These are phyloP conservation scores for Thelaira solivaga DNA, from an alignment of 2,888 invertebrate species.

Conservation along the genomic window DNA sequence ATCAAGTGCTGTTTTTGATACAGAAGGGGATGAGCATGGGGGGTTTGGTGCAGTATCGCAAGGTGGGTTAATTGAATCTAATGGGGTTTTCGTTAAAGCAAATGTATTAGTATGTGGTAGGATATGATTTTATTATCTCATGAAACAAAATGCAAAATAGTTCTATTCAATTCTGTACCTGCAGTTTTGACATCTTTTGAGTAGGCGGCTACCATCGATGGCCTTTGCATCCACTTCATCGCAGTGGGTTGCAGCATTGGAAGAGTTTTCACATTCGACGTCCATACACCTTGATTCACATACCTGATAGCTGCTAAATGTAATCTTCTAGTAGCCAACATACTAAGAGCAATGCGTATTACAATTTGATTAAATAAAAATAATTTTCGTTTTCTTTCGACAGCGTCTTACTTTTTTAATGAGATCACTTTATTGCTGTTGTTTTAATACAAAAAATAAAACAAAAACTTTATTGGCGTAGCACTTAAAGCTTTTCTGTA, in stretches of 20 bases:
- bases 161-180: slow-evolving; percentile 17
- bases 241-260: not conserved
- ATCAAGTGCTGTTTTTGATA: not conserved
- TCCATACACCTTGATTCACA: not conserved
- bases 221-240: slow-evolving; percentile 7
- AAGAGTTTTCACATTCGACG: not conserved
- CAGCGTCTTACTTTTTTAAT: slow-evolving; percentile 46
- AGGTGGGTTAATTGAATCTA: not conserved
- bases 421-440: slow-evolving; percentile 50
- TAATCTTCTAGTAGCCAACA: slow-evolving; percentile 41
- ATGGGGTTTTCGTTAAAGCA: not conserved
- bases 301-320: slow-evolving; percentile 13
- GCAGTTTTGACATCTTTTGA: slow-evolving; percentile 41
- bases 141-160: not conserved
- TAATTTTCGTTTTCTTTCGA: slow-evolving; percentile 12
- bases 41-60: not conserved
- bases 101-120: not conserved
- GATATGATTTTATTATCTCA: not conserved
- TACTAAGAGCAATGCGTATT: slow-evolving; percentile 2
- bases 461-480: not conserved
- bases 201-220: slow-evolving; percentile 7
- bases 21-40: not conserved
- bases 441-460: slow-evolving; percentile 8
- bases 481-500: slow-evolving; percentile 30
- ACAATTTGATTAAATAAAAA: not conserved